A percentile compares a stretch with the other conserved stretches of the same genome.
Conservation (phyloP, 2,113 vertebrate genomes). For the Varanus salvator region DNA sequence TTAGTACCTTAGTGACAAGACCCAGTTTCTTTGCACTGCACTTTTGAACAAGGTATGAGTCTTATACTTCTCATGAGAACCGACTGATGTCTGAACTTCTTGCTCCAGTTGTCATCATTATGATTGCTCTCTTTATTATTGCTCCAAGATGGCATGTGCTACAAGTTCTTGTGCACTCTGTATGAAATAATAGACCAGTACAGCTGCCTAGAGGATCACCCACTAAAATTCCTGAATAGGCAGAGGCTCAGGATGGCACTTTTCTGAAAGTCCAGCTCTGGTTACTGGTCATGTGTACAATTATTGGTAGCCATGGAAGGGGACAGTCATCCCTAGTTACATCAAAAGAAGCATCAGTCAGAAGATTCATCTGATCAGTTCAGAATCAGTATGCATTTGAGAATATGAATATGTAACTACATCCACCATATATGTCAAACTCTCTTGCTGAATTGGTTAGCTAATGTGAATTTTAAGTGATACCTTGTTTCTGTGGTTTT, state of each 20-base stretch:
- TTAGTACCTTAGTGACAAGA: neutral
- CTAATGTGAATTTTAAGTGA: neutral
- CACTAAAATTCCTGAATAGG: neutral
- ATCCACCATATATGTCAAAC: no score
- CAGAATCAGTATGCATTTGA: neutral
- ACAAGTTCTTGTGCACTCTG: neutral
- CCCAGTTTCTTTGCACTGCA: neutral
- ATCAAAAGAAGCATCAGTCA: neutral
- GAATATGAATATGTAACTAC: neutral
- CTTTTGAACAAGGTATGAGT: neutral
- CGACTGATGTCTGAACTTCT: no score
- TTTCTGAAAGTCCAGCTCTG: neutral
- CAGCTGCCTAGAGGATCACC: neutral
- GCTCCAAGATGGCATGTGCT: no score
- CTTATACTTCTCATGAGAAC: neutral
- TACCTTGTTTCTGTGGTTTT: neutral
- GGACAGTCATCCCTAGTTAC: neutral
- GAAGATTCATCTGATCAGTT: neutral
- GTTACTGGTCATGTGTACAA: neutral
- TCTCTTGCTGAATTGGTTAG: neutral
- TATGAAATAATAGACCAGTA: neutral
- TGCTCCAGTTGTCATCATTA: no score
- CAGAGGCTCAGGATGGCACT: neutral
- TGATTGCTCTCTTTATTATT: neutral
- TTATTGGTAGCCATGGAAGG: neutral